A percentile compares a stretch with the other conserved stretches of the same genome.
phyloP scores from a whole-genome alignment of 2,113 vertebrate species.

The Saccopteryx leptura region DNA sequence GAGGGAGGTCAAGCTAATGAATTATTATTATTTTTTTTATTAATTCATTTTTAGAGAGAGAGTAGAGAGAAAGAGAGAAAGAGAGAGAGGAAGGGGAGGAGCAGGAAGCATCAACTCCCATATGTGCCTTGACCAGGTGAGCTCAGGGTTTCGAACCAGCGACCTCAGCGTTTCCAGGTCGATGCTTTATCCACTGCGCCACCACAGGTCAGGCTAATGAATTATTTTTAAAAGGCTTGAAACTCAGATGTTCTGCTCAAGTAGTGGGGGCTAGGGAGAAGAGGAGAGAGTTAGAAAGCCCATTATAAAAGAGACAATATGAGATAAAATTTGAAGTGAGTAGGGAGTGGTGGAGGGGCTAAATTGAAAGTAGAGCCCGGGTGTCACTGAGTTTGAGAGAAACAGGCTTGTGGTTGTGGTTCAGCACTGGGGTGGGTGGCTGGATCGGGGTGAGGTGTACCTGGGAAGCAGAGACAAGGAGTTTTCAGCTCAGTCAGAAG shows the following conservation, averaged over 20 bases:
- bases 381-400: background rate
- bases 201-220: background rate
- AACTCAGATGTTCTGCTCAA: background rate
- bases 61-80: no score
- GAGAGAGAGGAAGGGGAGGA: no score
- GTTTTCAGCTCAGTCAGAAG: background rate
- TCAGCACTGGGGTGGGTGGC: background rate
- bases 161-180: no score
- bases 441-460: background rate
- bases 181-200: no score
- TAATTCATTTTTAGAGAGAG: no score
- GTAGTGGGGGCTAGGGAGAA: slow-evolving; percentile 1
- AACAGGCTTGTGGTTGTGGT: background rate
- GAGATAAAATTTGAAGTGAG: background rate
- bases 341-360: background rate
- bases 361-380: background rate
- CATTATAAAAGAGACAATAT: background rate
- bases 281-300: background rate
- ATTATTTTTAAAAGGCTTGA: slow-evolving; percentile 1
- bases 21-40: no score
- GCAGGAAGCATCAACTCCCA: no score
- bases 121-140: no score
- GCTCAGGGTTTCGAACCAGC: no score
- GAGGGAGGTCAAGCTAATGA: background rate
- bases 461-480: background rate